phyloP scores from a whole-genome alignment of 2,888 invertebrate species.

The Autographa gamma region DNA sequence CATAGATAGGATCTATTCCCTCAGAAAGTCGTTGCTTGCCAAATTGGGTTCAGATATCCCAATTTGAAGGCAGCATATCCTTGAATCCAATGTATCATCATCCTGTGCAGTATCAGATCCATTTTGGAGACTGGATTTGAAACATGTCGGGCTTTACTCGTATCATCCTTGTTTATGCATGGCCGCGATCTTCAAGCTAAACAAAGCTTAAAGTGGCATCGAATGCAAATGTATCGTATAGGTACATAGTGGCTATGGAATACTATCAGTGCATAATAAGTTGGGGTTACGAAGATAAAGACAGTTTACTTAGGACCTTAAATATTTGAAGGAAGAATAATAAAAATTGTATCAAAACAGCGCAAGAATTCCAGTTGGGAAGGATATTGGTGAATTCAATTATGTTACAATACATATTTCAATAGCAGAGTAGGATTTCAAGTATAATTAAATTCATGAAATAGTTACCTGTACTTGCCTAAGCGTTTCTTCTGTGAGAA shows the following conservation, averaged over 20 bases:
- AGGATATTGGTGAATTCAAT: neutral
- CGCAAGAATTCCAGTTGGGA: too few species aligned
- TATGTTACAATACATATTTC: neutral
- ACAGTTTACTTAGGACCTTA: neutral
- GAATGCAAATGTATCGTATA: neutral
- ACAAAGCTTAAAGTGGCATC: slow-evolving; percentile 1
- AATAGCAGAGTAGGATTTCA: neutral
- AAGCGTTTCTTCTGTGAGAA: neutral
- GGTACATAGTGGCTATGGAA: neutral
- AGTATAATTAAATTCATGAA: slow-evolving; percentile 1
- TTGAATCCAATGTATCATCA: slow-evolving; percentile 9
- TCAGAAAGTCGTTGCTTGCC: neutral
- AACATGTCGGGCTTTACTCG: slow-evolving; percentile 3
- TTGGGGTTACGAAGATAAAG: neutral
- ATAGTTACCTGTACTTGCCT: neutral
- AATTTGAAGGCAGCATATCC: slow-evolving; percentile 4
- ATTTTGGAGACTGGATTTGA: slow-evolving; percentile 9
- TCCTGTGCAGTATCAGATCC: slow-evolving; percentile 1
- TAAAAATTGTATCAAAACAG: neutral
- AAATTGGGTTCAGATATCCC: slow-evolving; percentile 6
- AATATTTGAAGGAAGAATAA: slow-evolving; percentile 1
- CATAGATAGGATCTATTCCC: neutral
- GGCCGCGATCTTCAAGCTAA: neutral
- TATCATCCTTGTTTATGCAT: slow-evolving; percentile 9
- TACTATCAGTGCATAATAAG: slow-evolving; percentile 4